These are phyloP conservation scores for Drosophila mimica DNA, from an alignment of 2,888 invertebrate species.

Conservation along the genomic window DNA sequence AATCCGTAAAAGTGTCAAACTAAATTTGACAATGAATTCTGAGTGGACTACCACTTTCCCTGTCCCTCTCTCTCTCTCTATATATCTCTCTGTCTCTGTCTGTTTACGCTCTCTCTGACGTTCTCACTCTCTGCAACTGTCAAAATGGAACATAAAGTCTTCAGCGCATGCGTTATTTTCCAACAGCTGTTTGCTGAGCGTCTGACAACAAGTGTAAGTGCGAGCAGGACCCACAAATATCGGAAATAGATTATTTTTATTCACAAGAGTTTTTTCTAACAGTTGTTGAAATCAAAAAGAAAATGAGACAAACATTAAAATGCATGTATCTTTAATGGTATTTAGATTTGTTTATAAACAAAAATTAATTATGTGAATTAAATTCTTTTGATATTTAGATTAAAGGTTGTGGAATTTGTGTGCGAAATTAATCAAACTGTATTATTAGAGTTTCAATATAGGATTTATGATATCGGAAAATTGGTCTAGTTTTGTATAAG, in stretches of 20 bases:
- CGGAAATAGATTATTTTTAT: constrained; percentile 12
- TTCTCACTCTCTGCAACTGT: constrained; percentile 44
- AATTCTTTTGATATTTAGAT: not conserved
- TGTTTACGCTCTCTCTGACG: not conserved
- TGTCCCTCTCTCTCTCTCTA: not conserved
- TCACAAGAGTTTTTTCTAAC: constrained; percentile 19
- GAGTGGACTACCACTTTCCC: not conserved
- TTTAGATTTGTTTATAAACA: constrained; percentile 66
- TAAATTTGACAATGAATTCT: constrained; percentile 40
- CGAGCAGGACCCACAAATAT: constrained; percentile 47
- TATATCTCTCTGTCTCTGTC: constrained; percentile 11
- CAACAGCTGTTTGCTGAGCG: constrained; percentile 47
- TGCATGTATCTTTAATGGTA: constrained; percentile 20
- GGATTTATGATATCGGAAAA: not conserved
- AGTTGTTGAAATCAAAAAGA: constrained; percentile 13
- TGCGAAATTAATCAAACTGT: not conserved
- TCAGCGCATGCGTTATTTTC: constrained; percentile 54
- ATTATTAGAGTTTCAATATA: not conserved
- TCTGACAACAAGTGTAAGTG: constrained; percentile 66
- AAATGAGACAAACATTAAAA: constrained; percentile 13
- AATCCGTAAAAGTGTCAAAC: constrained; percentile 44
- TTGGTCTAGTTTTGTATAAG: not conserved
- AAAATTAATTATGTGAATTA: constrained; percentile 1
- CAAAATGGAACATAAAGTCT: constrained; percentile 32
- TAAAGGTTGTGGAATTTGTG: not conserved